Base-by-base conservation (phyloP, 2,797 vertebrate species). In the Nyctalus aviator region DNA sequence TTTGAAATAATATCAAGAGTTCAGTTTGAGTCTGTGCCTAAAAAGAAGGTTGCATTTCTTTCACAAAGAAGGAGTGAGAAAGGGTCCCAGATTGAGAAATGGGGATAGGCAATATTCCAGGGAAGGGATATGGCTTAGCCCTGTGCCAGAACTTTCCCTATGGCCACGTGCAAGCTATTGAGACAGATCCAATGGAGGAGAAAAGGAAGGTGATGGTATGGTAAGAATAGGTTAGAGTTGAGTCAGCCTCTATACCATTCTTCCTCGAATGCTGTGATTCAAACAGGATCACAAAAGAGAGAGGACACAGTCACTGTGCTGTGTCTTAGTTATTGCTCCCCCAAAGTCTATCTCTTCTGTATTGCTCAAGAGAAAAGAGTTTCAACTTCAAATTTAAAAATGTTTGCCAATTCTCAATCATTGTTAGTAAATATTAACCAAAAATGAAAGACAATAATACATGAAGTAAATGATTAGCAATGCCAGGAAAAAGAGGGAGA, bases 21-120 rank as follows among this genome's bases (percentile, higher is more conserved):
- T 89, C 77, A 17, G 23, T 17, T 41, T 79, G 66, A 82, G 18
- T 68, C 69, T 59, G 69, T 83, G 53, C 78, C 94, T 92, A 77
- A 85, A 95, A 94, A 35, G 85, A 66, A 76, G 46, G 59, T 88
- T 30, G 35, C 44, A 10, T 86, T 91, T 78, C 64, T 95, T 57
- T 23, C 78, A 68, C 1, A 18, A 88, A 68, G 71, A 86, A 75
- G 9, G 20, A 71, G 59, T 21, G 18, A 91, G 9, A 32, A 8
- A 62, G 62, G 62, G 75, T 21, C 30, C 30, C 57, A 77, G 69
- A 59, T 50, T 69, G 55, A 91, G 86, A 37, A 94, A 30, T 17
- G 44, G 27, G 6, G 79, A 2, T 3, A 88, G 41, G 37, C 27
- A 62, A 32, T 27, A 55, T 72, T 77, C 41, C 37, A 73, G 48